Evolutionary conservation across 2,888 invertebrate genomes (phyloP).

Genomic region (Dolichomitus sp.): DNA sequence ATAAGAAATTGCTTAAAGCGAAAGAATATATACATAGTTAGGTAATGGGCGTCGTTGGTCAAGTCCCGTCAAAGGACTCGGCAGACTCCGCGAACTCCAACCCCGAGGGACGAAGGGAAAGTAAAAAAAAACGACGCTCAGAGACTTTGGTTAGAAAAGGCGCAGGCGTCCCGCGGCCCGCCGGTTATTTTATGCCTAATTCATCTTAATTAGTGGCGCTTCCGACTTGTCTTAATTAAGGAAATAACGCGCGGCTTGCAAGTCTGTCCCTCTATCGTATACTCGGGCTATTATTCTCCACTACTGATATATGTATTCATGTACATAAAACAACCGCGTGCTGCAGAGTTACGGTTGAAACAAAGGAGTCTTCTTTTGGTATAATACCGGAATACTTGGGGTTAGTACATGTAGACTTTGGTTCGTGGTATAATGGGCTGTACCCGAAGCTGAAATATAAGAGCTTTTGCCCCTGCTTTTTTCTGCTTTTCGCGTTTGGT

Average conservation of each 20-base stretch:
- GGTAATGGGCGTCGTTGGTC: constrained; percentile 20
- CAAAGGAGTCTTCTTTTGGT: constrained; percentile 28
- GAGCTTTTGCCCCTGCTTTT: constrained; percentile 17
- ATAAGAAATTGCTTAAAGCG: constrained; percentile 45
- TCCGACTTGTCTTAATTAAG: constrained; percentile 65
- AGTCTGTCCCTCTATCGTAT: constrained; percentile 16
- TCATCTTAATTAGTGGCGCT: constrained; percentile 68
- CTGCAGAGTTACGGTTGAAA: constrained; percentile 4
- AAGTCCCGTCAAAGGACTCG: constrained; percentile 28
- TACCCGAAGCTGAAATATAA: not conserved
- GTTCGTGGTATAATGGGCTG: constrained; percentile 3
- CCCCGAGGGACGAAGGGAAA: constrained; percentile 14
- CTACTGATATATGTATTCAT: not conserved
- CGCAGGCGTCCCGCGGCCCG: not conserved
- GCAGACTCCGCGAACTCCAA: not conserved
- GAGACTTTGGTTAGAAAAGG: constrained; percentile 9
- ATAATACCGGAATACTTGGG: constrained; percentile 1
- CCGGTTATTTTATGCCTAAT: constrained; percentile 63
- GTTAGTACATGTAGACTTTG: constrained; percentile 14
- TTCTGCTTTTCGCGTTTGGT: constrained; percentile 15
- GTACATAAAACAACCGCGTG: not conserved
- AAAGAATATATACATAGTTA: constrained; percentile 19
- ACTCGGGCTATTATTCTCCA: constrained; percentile 42
- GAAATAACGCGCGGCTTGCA: constrained; percentile 49
- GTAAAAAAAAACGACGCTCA: constrained; percentile 30